Conservation (phyloP, 2,113 vertebrate species). For the Aviceda subcristata region DNA sequence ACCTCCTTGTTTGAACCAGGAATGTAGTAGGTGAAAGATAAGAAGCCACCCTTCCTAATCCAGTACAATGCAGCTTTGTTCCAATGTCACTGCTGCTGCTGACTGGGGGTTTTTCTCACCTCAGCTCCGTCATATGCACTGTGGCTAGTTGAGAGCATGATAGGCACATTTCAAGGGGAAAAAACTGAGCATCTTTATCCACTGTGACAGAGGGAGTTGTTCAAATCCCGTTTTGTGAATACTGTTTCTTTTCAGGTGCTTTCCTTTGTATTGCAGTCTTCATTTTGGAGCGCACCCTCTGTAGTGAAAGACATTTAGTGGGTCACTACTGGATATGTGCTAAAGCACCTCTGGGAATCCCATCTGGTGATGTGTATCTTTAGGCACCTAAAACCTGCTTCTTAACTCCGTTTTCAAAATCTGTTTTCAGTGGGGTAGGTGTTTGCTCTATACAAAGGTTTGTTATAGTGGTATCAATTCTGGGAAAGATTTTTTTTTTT, state of each 20-base stretch:
- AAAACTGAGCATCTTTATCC: not conserved
- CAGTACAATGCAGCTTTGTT: not conserved
- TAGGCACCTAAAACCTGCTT: not conserved
- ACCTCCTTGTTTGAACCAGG: not conserved
- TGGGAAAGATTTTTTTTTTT: not conserved
- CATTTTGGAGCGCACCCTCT: not conserved
- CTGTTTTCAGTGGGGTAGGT: not conserved
- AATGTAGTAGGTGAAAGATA: not conserved
- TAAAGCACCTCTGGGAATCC: not conserved
- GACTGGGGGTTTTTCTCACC: not conserved
- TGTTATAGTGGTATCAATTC: not conserved
- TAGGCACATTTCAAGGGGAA: not conserved
- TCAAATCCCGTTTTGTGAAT: not conserved
- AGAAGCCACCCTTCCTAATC: not conserved
- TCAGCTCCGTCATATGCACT: not conserved
- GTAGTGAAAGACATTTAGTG: not conserved
- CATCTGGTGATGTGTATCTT: not conserved
- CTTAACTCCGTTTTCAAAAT: not conserved
- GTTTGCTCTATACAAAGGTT: not conserved
- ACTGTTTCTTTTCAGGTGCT: not conserved
- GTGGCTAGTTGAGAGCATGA: not conserved
- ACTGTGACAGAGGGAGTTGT: not conserved
- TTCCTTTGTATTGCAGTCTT: not conserved
- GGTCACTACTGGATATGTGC: not conserved
- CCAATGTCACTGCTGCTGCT: accelerated